Percentiles rank a stretch among this genome's conserved stretches.
Evolutionary conservation across 1,140 invertebrate genomes (phyloP).

Genomic region (Brachionus manjavacas): DNA sequence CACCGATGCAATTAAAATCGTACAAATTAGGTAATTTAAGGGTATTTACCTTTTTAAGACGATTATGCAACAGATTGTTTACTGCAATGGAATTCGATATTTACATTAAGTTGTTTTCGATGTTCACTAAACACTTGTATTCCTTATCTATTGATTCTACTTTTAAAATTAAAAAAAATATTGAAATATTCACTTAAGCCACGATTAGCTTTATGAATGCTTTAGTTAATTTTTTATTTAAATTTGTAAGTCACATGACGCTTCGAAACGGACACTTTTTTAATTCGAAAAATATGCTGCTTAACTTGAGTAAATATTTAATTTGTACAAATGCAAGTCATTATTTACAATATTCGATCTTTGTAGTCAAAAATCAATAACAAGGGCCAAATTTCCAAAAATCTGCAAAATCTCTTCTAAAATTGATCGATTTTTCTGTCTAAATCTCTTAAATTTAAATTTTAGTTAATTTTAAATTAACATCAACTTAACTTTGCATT

Average conservation of each 20-base stretch:
- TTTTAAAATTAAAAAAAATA: neutral
- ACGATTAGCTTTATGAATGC: neutral
- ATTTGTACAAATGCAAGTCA: neutral
- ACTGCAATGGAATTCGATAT: neutral
- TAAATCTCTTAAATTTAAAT: neutral
- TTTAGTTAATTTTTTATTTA: neutral
- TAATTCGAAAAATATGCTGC: neutral
- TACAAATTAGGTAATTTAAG: conserved; percentile 1
- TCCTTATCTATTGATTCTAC: neutral
- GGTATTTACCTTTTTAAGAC: neutral
- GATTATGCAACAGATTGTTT: conserved; percentile 33
- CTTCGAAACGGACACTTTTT: neutral
- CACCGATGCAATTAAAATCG: neutral
- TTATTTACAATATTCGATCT: neutral
- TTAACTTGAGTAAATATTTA: neutral
- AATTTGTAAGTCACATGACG: conserved; percentile 3
- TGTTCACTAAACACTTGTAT: neutral
- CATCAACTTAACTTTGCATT: neutral
- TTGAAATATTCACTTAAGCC: neutral
- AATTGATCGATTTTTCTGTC: neutral
- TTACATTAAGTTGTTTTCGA: conserved; percentile 10
- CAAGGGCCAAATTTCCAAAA: neutral
- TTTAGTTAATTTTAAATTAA: neutral
- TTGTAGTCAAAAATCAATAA: neutral
- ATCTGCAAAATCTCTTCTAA: neutral